Evolutionary conservation across 2,888 invertebrate species (phyloP), one percentile per base, ranked within the genome.

Genomic region (Eumerus sabulonum): DNA sequence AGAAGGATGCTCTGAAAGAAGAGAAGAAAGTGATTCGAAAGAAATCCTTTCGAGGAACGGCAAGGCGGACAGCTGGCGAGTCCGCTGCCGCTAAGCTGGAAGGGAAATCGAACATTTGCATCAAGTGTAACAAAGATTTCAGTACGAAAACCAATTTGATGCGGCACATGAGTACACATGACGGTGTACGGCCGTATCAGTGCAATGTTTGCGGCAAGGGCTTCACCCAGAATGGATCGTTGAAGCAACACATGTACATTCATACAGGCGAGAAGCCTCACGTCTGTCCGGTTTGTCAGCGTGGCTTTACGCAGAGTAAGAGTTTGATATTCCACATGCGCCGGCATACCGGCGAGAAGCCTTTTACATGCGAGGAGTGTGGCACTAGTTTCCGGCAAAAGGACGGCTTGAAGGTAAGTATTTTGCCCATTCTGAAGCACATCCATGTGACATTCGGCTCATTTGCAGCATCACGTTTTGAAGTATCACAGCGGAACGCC

Each of bases 71-170:
- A 0, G 27, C 40, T 1, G 54, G 35, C 4, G 63, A 67, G 27
- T 56, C 76, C 0, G 66, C 76, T 7, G 60, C 62, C 0, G 9
- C 51, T 0, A 73, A 77, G 11, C 50, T 79, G 1, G 79, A 79
- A 60, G 70, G 68, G 40, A 53, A 83, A 68, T 74, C 83, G 1
- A 82, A 84, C 51, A 82, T 83, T 9, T 87, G 87, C 57, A 82
- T 82, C 1, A 85, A 85, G 53, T 87, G 87, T 48, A 84, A 85
- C 48, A 86, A 86, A 11, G 86, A 86, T 68, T 87, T 87, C 44
- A 86, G 85, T 71, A 86, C 86, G 0, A 86, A 86, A 82, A 86
- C 87, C 0, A 87, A 87, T 83, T 82, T 87, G 7, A 86, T 85
- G 62, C 83, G 87, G 0, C 87, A 87, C 64, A 85, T 86, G 84